Evolutionary conservation across 2,888 invertebrate species (phyloP).

Genomic region (Hirtodrosophila alboralis): DNA sequence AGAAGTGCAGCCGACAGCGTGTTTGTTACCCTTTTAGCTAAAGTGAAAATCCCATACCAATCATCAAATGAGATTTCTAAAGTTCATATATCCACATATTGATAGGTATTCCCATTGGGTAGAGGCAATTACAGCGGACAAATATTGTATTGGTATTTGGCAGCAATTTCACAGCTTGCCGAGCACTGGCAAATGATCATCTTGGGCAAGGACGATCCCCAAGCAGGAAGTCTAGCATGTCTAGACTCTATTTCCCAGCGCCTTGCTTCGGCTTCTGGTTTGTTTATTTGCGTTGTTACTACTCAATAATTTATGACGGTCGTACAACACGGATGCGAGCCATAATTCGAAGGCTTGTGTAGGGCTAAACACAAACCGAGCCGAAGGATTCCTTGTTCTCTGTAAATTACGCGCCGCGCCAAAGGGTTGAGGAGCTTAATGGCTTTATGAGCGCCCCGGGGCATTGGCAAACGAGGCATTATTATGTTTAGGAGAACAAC

Average conservation of each 20-base stretch:
- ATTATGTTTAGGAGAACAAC: slow-evolving; percentile 54
- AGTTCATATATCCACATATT: slow-evolving; percentile 5
- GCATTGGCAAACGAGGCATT: slow-evolving; percentile 61
- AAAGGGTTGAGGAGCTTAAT: slow-evolving; percentile 71
- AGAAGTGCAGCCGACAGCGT: slow-evolving; percentile 7
- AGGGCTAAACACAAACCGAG: slow-evolving; percentile 36
- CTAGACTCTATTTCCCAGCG: slow-evolving; percentile 38
- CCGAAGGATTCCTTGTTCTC: slow-evolving; percentile 45
- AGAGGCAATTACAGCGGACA: slow-evolving; percentile 31
- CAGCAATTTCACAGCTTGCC: slow-evolving; percentile 39
- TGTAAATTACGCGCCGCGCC: slow-evolving; percentile 51
- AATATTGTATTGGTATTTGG: slow-evolving; percentile 20
- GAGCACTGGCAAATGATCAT: slow-evolving; percentile 13
- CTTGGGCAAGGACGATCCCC: slow-evolving; percentile 22
- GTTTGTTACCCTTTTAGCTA: slow-evolving; percentile 43
- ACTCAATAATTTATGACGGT: slow-evolving; percentile 70
- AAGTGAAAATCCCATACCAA: slow-evolving; percentile 45
- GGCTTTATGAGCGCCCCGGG: slow-evolving; percentile 74
- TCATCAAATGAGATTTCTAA: slow-evolving; percentile 52
- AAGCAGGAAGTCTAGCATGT: slow-evolving; percentile 21
- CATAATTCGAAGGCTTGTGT: slow-evolving; percentile 42
- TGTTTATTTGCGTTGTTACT: slow-evolving; percentile 39
- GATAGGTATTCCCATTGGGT: slow-evolving; percentile 14
- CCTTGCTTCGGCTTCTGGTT: neutral
- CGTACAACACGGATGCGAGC: slow-evolving; percentile 37